These are phyloP conservation scores for Rotaria macrura DNA, from an alignment of 2,888 invertebrate genomes.

Conservation along the genomic window DNA sequence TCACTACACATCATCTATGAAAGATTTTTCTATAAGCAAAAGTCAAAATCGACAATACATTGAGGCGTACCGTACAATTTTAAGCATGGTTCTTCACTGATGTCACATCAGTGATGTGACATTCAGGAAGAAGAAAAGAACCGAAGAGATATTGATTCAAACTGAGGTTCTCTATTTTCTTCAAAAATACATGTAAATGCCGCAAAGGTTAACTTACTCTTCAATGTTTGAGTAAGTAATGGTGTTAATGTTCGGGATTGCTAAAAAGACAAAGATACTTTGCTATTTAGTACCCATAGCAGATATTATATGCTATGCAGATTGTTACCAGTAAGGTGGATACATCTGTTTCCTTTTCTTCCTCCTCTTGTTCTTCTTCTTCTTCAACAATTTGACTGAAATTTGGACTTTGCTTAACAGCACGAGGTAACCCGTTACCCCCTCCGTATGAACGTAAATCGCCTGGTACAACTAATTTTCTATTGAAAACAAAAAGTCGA, in stretches of 20 bases:
- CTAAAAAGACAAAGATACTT: background rate
- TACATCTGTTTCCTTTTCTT: background rate
- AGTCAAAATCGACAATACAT: no score
- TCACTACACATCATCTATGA: no score
- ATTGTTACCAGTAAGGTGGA: background rate
- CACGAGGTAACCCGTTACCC: background rate
- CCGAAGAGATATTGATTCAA: no score
- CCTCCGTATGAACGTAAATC: background rate
- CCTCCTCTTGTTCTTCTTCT: background rate
- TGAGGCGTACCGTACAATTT: no score
- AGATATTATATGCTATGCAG: background rate
- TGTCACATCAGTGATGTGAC: no score
- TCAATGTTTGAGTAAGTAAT: background rate
- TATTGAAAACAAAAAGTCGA: no score
- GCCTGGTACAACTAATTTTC: background rate
- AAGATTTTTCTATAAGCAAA: no score
- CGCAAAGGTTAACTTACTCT: background rate
- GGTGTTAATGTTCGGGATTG: conserved; percentile 8
- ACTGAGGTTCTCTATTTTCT: no score
- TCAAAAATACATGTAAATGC: no score
- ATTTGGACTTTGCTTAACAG: conserved; percentile 1
- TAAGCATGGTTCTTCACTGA: no score
- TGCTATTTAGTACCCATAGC: background rate
- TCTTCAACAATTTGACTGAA: background rate
- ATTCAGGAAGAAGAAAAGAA: no score